Evolutionary conservation across 2,888 invertebrate species (phyloP).

Genomic region (Galerucella calmariensis): DNA sequence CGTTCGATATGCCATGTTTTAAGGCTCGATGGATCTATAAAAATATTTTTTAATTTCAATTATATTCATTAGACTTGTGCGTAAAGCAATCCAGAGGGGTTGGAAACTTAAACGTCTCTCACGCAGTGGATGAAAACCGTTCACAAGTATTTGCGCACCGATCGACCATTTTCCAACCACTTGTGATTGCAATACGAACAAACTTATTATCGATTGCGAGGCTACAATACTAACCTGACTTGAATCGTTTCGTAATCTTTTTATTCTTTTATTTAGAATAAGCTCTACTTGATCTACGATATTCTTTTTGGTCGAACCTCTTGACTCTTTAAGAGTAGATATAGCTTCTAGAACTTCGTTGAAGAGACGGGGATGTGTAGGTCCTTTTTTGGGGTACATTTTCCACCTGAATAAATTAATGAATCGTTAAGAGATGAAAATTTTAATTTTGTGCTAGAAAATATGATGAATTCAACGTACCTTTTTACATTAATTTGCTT

Average conservation of each 20-base stretch:
- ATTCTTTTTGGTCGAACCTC: constrained; percentile 49
- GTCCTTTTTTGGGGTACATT: not conserved
- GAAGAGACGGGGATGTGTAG: constrained; percentile 18
- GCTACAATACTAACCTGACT: constrained; percentile 30
- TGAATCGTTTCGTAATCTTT: constrained; percentile 41
- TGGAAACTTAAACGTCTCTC: too few species aligned
- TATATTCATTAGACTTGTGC: not conserved
- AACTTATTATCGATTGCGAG: not conserved
- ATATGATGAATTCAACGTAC: not conserved
- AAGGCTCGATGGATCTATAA: constrained; percentile 46
- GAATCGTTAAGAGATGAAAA: not conserved
- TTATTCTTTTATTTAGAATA: constrained; percentile 37
- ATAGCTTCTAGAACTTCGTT: constrained; percentile 34
- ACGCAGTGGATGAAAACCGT: too few species aligned
- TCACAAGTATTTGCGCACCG: too few species aligned
- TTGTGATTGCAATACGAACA: too few species aligned
- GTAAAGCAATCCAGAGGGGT: too few species aligned
- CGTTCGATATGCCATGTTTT: constrained; percentile 43
- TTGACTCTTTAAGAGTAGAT: constrained; percentile 24
- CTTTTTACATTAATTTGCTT: constrained; percentile 12
- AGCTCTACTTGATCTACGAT: constrained; percentile 47
- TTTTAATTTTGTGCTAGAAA: not conserved
- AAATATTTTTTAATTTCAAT: not conserved
- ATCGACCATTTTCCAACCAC: too few species aligned
- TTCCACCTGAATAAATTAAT: not conserved